Evolutionary conservation across 2,888 invertebrate genomes (phyloP).

Genomic region (Rotaria magnacalcarata): DNA sequence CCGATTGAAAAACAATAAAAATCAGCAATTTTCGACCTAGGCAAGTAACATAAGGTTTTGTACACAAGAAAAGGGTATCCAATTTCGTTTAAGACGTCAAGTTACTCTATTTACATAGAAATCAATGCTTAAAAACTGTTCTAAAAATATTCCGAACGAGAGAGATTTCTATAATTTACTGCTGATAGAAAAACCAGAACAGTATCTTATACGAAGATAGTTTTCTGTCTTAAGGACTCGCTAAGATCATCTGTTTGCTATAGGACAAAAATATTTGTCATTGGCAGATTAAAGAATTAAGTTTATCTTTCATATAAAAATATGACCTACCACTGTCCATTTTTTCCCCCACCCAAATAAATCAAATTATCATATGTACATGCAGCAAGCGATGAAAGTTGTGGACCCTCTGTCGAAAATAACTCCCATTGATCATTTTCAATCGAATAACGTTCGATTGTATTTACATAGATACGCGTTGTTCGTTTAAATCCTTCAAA

Average conservation of each 20-base stretch:
- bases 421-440: constrained; percentile 20
- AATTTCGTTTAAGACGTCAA: no score
- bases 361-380: background rate
- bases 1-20: constrained; percentile 20
- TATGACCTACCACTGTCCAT: constrained; percentile 19
- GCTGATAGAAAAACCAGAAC: background rate
- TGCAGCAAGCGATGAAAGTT: constrained; percentile 16
- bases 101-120: no score
- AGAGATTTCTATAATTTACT: background rate
- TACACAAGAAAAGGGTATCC: no score
- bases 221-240: no score
- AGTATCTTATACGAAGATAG: no score
- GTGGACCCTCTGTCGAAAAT: background rate
- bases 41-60: no score
- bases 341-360: constrained; percentile 24
- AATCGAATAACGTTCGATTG: constrained; percentile 27
- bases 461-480: constrained; percentile 7
- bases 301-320: background rate
- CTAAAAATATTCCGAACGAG: no score
- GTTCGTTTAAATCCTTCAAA: constrained; percentile 32
- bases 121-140: no score
- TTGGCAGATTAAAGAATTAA: no score
- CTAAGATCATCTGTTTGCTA: no score
- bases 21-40: constrained; percentile 28
- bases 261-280: no score